phyloP scores from a whole-genome alignment of 2,113 vertebrate genomes.

The Labeo rohita region DNA sequence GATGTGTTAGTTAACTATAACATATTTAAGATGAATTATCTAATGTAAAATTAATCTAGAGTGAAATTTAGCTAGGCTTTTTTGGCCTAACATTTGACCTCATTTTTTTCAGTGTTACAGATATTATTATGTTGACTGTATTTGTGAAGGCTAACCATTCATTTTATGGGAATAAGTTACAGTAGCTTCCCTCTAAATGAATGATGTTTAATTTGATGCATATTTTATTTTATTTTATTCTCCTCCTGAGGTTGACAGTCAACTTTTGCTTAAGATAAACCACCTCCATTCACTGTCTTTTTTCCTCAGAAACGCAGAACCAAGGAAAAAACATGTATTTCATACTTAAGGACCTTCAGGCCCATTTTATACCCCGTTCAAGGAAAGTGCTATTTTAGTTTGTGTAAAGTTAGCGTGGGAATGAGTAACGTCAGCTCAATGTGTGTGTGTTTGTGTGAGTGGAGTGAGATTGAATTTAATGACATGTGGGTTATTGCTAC shows the following conservation, averaged over 20 bases:
- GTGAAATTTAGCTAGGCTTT: neutral
- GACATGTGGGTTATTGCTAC: conserved; percentile 62
- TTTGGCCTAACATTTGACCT: neutral
- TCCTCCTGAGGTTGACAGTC: neutral
- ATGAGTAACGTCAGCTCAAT: conserved; percentile 3
- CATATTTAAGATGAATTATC: neutral
- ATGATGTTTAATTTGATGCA: neutral
- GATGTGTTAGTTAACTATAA: neutral
- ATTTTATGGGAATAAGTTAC: neutral
- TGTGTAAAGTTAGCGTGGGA: neutral
- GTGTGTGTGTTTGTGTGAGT: conserved; percentile 23
- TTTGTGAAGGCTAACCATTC: neutral
- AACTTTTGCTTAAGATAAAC: neutral
- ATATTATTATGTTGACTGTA: neutral
- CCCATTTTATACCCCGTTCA: neutral
- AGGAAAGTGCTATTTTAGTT: neutral
- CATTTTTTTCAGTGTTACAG: neutral
- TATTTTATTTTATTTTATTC: neutral
- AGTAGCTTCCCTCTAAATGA: neutral
- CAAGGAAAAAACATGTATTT: neutral
- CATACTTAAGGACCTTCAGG: neutral
- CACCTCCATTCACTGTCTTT: neutral
- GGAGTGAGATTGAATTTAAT: conserved; percentile 69
- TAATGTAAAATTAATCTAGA: neutral
- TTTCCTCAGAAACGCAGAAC: neutral